Base-by-base conservation (phyloP, 2,797 vertebrate species). In the Lepus oiostolus region DNA sequence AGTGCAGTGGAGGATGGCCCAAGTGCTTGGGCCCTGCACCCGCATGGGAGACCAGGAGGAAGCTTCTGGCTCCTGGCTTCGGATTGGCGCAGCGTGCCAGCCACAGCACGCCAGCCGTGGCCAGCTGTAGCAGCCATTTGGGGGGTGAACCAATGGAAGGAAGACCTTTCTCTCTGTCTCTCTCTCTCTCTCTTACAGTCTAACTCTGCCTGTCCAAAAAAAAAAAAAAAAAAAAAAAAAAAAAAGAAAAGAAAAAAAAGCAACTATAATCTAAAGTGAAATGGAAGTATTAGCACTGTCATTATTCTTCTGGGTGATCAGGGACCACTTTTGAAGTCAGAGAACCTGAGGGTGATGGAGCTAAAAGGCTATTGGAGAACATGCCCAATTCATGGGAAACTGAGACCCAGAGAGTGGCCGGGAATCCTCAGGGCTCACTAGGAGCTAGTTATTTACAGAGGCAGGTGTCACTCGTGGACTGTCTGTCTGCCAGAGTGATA, bases 281-380 rank as follows among this genome's bases (percentile, higher is more conserved):
- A 38, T 4, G 5, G 38, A 32, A 50, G 28, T 3, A 0, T 22
- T 38, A 5, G 7, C 67, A 1, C 26, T n/a, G 0, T 28, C 26
- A 28, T 1, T 7, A 68, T 28, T 67, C 79, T 68, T 76, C 10
- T 47, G 24, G 22, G 72, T 68, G 47, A 22, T 12, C 85, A 82
- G 38, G 32, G 52, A 32, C 52, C 30, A 26, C 26, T 30, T 70
- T 58, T 42, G 58, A 67, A 47, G 11, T 21, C 35, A 24, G 19
- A 60, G 26, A 75, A 91, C 70, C 13, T 67, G 77, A 72, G 52
- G 19, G 2, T 10, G 14, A 63, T 22, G 71, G 80, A 72, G 70
- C 63, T 65, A n/a, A 22, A 79, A 60, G 54, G 13, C 32, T 63
- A 22, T 1, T 30, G 24, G 54, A 47, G 12, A 83, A 13, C 10